phyloP scores from a whole-genome alignment of 2,797 vertebrate species.

The Mormyrus proboscirostris region DNA sequence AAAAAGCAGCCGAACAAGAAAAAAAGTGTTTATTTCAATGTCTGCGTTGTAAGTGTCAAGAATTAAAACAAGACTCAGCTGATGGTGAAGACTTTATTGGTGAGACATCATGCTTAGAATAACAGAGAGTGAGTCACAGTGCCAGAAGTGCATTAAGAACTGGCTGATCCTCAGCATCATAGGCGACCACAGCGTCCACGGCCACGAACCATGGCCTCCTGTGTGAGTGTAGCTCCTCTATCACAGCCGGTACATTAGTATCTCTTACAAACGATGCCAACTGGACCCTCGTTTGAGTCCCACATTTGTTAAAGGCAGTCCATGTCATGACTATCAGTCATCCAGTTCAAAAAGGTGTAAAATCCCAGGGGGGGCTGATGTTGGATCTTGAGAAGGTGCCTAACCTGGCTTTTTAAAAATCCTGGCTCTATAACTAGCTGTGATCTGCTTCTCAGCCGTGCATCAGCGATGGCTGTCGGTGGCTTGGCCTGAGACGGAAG shows the following conservation, averaged over 20 bases:
- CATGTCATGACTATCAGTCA: not conserved
- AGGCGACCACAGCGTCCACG: not conserved
- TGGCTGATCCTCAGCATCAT: slow-evolving; percentile 20
- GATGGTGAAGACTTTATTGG: slow-evolving; percentile 15
- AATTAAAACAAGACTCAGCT: slow-evolving; percentile 3
- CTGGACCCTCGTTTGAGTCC: not conserved
- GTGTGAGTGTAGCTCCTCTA: not conserved
- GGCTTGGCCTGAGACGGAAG: not conserved
- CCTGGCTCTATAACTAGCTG: not conserved
- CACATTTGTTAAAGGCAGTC: not conserved
- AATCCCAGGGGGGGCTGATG: not conserved
- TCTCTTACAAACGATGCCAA: not conserved
- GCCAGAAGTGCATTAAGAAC: slow-evolving; percentile 21
- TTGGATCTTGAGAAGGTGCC: not conserved
- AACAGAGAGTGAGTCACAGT: slow-evolving; percentile 3
- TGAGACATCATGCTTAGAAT: slow-evolving; percentile 16
- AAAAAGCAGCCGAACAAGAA: slow-evolving; percentile 7
- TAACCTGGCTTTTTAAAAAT: not conserved
- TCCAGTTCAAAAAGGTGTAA: not conserved
- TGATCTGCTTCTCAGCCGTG: not conserved
- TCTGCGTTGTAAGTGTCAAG: slow-evolving; percentile 16
- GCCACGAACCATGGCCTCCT: not conserved
- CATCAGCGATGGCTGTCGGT: not conserved
- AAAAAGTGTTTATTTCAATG: slow-evolving; percentile 13
- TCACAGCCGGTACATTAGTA: not conserved